Percentiles rank a stretch among this genome's conserved stretches.
phyloP scores from a whole-genome alignment of 35 echinoderm and acorn worm genomes.

The Nesometra sesokonis region DNA sequence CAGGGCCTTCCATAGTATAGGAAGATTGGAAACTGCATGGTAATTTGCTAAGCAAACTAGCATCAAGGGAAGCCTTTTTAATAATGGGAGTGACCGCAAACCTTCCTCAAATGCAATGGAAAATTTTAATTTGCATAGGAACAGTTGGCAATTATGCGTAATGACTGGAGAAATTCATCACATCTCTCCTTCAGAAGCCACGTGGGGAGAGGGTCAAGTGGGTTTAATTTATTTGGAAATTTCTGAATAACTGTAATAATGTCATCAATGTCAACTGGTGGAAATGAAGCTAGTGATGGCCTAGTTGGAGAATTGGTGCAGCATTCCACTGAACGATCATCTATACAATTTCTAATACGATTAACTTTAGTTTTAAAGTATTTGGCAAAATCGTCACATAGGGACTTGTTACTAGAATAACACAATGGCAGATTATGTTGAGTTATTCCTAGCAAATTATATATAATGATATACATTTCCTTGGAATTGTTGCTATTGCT shows the following conservation, averaged over 20 bases:
- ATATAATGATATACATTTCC: neutral
- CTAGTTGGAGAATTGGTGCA: neutral
- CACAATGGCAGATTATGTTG: neutral
- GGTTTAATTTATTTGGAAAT: neutral
- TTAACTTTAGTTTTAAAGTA: constrained; percentile 13
- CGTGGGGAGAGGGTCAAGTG: neutral
- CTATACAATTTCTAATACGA: neutral
- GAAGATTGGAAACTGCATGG: too few species aligned
- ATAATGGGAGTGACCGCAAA: neutral
- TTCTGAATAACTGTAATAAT: neutral
- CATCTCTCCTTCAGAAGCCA: neutral
- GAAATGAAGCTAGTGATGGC: neutral
- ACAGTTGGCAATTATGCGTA: neutral
- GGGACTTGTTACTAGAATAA: neutral
- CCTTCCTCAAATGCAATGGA: neutral
- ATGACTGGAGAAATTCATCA: neutral
- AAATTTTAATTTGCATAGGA: neutral
- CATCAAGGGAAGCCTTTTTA: neutral
- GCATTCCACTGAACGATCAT: neutral
- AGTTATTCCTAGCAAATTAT: neutral
- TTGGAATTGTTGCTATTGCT: too few species aligned
- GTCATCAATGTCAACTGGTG: neutral
- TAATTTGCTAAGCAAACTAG: neutral
- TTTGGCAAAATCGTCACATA: constrained; percentile 6
- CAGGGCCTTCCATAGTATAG: too few species aligned